Evolutionary conservation across 2,888 invertebrate species (phyloP).

Genomic region (Pseudeuparius sepicola): DNA sequence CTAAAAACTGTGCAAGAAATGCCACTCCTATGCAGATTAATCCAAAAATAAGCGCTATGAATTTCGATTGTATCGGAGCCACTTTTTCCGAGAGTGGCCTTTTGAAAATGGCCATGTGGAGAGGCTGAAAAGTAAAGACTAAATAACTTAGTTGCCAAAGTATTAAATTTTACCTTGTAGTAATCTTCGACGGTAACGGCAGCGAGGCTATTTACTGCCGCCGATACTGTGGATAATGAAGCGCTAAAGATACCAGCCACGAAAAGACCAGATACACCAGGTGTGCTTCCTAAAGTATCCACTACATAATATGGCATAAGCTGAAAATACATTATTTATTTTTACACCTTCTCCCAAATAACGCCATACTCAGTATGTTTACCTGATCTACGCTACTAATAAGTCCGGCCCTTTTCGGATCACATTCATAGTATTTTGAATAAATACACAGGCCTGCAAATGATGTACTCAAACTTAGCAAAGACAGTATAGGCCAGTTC

Average conservation of each 20-base stretch:
- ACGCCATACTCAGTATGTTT: too few relatives aligned
- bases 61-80: constrained; percentile 50
- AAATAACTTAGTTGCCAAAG: too few relatives aligned
- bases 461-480: constrained; percentile 64
- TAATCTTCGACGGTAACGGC: constrained; percentile 88
- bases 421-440: constrained; percentile 72
- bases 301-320: constrained; percentile 71
- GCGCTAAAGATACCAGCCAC: constrained; percentile 88
- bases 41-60: constrained; percentile 64
- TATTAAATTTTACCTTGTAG: constrained; percentile 50
- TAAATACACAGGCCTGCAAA: constrained; percentile 69
- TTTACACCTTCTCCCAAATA: too few relatives aligned
- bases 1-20: constrained; percentile 71
- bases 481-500: constrained; percentile 68
- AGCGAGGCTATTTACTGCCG: constrained; percentile 81
- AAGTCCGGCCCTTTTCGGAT: constrained; percentile 55
- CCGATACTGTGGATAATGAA: constrained; percentile 83
- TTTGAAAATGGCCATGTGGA: constrained; percentile 34
- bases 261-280: constrained; percentile 81
- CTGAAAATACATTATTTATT: constrained; percentile 26
- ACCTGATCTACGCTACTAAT: constrained; percentile 62
- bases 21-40: constrained; percentile 68
- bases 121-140: constrained; percentile 32
- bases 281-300: constrained; percentile 58
- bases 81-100: constrained; percentile 35